A percentile compares a stretch with the other conserved stretches of the same genome.
These are phyloP conservation scores for Eupithecia abbreviata DNA, from an alignment of 2,888 invertebrate species.

Conservation along the genomic window DNA sequence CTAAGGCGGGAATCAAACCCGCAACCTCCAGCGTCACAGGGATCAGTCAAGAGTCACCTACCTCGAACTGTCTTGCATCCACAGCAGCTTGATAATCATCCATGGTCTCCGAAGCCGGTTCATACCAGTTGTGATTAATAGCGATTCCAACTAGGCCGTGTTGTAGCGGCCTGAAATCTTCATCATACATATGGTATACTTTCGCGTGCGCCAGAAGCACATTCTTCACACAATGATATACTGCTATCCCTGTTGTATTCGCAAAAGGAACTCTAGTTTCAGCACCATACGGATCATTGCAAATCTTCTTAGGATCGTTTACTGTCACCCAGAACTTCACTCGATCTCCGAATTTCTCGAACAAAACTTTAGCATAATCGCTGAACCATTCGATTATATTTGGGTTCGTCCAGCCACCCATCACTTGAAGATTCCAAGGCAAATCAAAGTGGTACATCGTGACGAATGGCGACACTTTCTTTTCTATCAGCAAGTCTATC, in stretches of 20 bases:
- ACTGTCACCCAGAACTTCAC: constrained; percentile 84
- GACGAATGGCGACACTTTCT: constrained; percentile 83
- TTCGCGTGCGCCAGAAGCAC: constrained; percentile 83
- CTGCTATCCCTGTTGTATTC: constrained; percentile 68
- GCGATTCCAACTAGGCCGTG: constrained; percentile 65
- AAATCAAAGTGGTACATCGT: constrained; percentile 87
- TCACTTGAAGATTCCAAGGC: constrained; percentile 78
- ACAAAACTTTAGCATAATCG: constrained; percentile 82
- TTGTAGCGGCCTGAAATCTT: constrained; percentile 54
- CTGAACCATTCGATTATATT: constrained; percentile 80
- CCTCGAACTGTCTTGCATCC: constrained; percentile 80
- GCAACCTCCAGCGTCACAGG: no score
- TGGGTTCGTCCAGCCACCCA: constrained; percentile 85
- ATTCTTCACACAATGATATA: constrained; percentile 83
- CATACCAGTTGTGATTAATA: constrained; percentile 74
- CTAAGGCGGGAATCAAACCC: no score
- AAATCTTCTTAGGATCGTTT: constrained; percentile 81
- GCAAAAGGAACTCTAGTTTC: constrained; percentile 63
- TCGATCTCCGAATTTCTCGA: constrained; percentile 74
- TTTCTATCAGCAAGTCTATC: constrained; percentile 82
- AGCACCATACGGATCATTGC: constrained; percentile 66
- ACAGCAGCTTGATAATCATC: constrained; percentile 80
- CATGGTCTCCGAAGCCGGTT: constrained; percentile 72
- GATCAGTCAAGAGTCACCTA: no score
- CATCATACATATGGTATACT: constrained; percentile 71